Conservation (phyloP, 2,113 vertebrate species). For the Takifugu flavidus region DNA sequence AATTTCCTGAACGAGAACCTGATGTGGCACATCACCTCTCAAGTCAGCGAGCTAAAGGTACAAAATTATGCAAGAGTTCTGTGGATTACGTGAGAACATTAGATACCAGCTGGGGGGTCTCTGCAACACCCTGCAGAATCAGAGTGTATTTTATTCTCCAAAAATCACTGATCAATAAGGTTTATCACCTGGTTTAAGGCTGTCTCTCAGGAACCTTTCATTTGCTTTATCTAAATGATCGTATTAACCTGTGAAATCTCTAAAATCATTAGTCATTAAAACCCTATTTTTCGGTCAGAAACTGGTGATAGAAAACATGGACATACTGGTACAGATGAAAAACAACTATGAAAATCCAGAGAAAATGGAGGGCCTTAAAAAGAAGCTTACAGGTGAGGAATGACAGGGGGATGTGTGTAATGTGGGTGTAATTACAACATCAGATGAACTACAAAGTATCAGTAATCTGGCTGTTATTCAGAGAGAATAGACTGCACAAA, state of each 20-base stretch:
- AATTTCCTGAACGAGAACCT: conserved; percentile 92
- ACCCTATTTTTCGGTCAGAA: conserved; percentile 73
- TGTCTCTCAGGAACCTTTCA: too few species aligned
- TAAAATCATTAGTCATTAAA: conserved; percentile 3
- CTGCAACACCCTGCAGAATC: not conserved
- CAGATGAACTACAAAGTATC: too few species aligned
- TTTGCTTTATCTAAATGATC: not conserved
- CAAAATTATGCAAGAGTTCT: conserved; percentile 6
- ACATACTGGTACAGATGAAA: conserved; percentile 88
- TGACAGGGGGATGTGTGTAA: not conserved
- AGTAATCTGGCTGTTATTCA: not conserved
- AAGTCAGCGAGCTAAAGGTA: conserved; percentile 93
- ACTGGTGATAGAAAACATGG: conserved; percentile 93
- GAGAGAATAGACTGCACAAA: not conserved
- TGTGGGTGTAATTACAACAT: not conserved
- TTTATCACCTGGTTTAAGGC: too few species aligned
- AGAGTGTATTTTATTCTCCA: not conserved
- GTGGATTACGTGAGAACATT: not conserved
- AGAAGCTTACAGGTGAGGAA: conserved; percentile 81
- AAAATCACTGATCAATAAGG: too few species aligned
- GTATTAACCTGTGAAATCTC: conserved; percentile 1
- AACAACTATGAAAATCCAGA: conserved; percentile 81
- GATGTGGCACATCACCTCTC: conserved; percentile 96
- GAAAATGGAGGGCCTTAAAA: conserved; percentile 77
- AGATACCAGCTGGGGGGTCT: not conserved